phyloP scores from a whole-genome alignment of 2,797 vertebrate genomes.

The Fistularia commersonii region DNA sequence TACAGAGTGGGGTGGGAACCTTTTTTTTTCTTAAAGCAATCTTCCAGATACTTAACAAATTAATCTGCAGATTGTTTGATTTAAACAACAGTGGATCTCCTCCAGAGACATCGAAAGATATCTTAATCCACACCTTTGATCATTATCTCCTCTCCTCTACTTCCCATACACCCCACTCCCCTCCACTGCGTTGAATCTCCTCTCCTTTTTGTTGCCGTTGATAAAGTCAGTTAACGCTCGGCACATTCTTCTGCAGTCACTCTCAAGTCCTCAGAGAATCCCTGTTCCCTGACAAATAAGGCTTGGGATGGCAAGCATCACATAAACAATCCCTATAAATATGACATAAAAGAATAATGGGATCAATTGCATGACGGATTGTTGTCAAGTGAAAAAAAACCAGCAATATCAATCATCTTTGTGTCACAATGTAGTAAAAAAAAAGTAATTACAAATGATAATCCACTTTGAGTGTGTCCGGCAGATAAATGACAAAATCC shows the following conservation, averaged over 20 bases:
- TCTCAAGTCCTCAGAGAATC: conserved; percentile 1
- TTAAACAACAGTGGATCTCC: conserved; percentile 44
- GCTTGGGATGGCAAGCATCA: conserved; percentile 6
- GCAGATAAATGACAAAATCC: conserved; percentile 25
- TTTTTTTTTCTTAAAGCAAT: conserved; percentile 17
- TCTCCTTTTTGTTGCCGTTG: conserved; percentile 7
- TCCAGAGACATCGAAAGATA: conserved; percentile 37
- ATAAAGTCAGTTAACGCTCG: conserved; percentile 10
- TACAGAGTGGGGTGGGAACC: not conserved
- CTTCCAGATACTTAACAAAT: conserved; percentile 37
- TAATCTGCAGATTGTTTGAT: conserved; percentile 41
- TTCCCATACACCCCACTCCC: conserved; percentile 10
- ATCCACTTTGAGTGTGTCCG: conserved; percentile 10
- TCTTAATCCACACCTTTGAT: conserved; percentile 53
- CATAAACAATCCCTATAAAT: conserved; percentile 1
- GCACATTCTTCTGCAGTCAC: conserved; percentile 7
- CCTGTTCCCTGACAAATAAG: conserved; percentile 6
- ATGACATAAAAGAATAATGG: not conserved
- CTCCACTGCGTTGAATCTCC: conserved; percentile 6
- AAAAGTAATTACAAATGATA: conserved; percentile 31
- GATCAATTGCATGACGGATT: too few relatives aligned
- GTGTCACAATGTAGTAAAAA: not conserved
- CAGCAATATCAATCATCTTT: not conserved
- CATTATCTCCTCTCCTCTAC: conserved; percentile 22
- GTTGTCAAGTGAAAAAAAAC: too few relatives aligned